phyloP scores from a whole-genome alignment of 2,797 vertebrate species.

The Balearica regulorum region DNA sequence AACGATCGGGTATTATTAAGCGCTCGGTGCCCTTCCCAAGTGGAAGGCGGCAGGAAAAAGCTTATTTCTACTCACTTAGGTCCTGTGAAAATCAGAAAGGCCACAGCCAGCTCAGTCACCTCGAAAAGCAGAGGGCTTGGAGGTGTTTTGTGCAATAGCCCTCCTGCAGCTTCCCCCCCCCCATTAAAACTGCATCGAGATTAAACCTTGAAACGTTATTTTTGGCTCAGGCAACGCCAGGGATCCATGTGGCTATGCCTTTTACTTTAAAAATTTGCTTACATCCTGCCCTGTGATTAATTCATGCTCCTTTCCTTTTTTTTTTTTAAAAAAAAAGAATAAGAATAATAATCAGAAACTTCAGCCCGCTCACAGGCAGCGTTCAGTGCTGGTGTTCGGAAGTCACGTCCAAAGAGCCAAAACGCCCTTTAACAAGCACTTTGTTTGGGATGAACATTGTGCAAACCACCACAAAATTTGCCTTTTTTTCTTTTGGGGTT shows the following conservation, averaged over 20 bases:
- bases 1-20: neutral
- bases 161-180: neutral
- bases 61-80: neutral
- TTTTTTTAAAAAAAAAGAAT: neutral
- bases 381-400: neutral
- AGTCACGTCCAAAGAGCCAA: neutral
- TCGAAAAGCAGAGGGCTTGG: neutral
- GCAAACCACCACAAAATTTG: neutral
- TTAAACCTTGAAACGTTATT: slow-evolving; percentile 36
- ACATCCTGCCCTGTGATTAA: slow-evolving; percentile 49
- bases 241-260: slow-evolving; percentile 10
- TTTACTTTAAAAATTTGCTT: slow-evolving; percentile 40
- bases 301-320: slow-evolving; percentile 23
- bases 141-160: neutral
- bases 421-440: neutral
- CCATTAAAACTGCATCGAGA: neutral
- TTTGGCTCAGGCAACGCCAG: slow-evolving; percentile 19
- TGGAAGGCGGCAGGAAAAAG: neutral
- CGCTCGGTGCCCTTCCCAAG: neutral
- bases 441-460: neutral
- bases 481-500: no score
- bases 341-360: neutral
- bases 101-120: neutral
- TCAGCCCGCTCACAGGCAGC: neutral
- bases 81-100: neutral